Base-by-base conservation (phyloP, 2,113 vertebrate species). In the Hippocampus mohnikei region DNA sequence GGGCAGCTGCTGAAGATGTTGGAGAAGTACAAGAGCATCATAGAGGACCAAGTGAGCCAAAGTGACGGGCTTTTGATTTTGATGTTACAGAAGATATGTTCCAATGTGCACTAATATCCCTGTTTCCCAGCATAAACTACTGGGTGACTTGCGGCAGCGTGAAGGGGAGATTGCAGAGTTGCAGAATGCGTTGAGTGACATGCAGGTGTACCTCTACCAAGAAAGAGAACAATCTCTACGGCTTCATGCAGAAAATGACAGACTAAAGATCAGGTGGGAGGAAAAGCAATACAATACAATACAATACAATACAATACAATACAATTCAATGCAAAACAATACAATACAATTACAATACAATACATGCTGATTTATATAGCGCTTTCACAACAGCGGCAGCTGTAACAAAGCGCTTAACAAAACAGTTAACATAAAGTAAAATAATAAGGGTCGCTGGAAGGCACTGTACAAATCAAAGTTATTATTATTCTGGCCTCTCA, bases 191-290 rank as follows among this genome's bases (percentile, higher is more conserved):
- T 85, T 99, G 67, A 96, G 96, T 59, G 96, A 98, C 62, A 94
- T 98, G 95, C 96, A 99, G 77, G 90, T 97, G 68, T 96, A 89
- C 84, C 95, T 99, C 9, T 98, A 95, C 86, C 95, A 98, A 82
- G 97, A 98, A 72, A 91, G 95, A 60, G 97, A 98, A 62, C 95
- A 97, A 0, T 95, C 94, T 1, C 89, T 99, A 27, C 91, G 95
- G 8, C 94, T 99, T n/a, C 94, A 95, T 76, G 93, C 97, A 0
- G 96, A 98, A 87, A 99, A 99, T 0, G 97, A 99, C 80, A 83
- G 94, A 1, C 93, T 99, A 8, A 96, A 96, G 80, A 98, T 99
- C 91, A 97, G 95, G 97, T 98, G 58, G 62, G 82, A 64, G 21
- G 21, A 23, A 23, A 55, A 55, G 21, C 21, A n/a, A n/a, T n/a